Evolutionary conservation across 2,113 vertebrate genomes (phyloP).

Genomic region (Hepsetus odoe): DNA sequence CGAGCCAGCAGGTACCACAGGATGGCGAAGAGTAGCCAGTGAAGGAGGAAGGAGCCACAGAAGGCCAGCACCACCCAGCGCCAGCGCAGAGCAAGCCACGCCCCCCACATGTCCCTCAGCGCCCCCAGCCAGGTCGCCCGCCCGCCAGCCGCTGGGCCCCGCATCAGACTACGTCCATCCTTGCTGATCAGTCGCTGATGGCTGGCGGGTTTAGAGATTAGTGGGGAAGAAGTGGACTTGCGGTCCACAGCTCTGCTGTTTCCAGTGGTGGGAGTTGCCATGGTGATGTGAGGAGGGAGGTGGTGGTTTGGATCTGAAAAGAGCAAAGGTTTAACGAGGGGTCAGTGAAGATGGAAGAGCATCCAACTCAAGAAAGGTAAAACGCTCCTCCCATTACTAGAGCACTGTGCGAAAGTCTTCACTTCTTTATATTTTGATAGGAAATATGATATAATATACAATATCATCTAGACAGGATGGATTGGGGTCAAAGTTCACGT

Average conservation of each 20-base stretch:
- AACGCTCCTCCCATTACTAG: no score
- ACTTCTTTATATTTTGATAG: no score
- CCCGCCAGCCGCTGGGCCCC: constrained; percentile 67
- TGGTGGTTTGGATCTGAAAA: constrained; percentile 43
- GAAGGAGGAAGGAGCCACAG: constrained; percentile 89
- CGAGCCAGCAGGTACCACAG: constrained; percentile 96
- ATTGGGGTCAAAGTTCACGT: no score
- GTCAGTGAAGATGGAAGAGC: background rate
- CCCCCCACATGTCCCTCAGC: constrained; percentile 90
- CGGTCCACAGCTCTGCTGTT: constrained; percentile 66
- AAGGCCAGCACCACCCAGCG: constrained; percentile 95
- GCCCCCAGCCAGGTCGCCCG: constrained; percentile 72
- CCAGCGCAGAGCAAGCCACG: constrained; percentile 94
- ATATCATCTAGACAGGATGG: no score
- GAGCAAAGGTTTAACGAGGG: background rate
- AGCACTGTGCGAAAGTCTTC: no score
- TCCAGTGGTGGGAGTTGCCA: constrained; percentile 52
- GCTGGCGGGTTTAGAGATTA: constrained; percentile 73
- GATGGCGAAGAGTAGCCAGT: constrained; percentile 95
- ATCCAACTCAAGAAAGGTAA: no score
- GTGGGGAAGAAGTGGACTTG: constrained; percentile 81
- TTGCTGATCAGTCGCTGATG: constrained; percentile 88
- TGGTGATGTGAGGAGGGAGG: constrained; percentile 35
- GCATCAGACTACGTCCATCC: constrained; percentile 79
- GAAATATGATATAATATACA: no score